Percentiles rank a stretch among this genome's conserved stretches.
Evolutionary conservation across 2,888 invertebrate genomes (phyloP).

Genomic region (Drosophila leonis): DNA sequence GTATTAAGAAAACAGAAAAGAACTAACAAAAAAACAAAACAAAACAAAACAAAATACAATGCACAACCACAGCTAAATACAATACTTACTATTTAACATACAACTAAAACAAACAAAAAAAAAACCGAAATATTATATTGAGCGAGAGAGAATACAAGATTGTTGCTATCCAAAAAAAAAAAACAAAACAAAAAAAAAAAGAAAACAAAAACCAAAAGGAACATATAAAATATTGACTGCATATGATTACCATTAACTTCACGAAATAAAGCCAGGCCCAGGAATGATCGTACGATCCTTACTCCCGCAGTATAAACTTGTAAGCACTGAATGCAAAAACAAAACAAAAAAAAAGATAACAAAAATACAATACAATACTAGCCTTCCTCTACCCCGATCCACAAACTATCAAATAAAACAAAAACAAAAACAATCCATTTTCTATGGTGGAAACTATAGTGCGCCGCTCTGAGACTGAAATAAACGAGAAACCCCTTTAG

Average conservation of each 20-base stretch:
- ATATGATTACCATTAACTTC: conserved; percentile 54
- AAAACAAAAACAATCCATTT: conserved; percentile 31
- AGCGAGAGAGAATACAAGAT: conserved; percentile 85
- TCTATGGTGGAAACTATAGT: conserved; percentile 45
- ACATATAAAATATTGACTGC: conserved; percentile 55
- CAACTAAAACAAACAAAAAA: conserved; percentile 59
- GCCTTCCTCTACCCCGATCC: conserved; percentile 4
- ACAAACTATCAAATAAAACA: conserved; percentile 4
- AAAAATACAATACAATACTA: conserved; percentile 12
- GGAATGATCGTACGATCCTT: conserved; percentile 33
- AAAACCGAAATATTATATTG: conserved; percentile 78
- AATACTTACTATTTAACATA: conserved; percentile 73
- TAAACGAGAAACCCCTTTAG: conserved; percentile 27
- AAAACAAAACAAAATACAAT: conserved; percentile 38
- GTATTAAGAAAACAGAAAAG: conserved; percentile 40
- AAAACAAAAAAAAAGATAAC: not conserved
- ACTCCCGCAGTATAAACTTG: conserved; percentile 28
- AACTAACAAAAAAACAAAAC: conserved; percentile 19
- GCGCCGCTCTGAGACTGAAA: conserved; percentile 61
- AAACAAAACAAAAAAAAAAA: conserved; percentile 46
- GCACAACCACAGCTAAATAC: conserved; percentile 73
- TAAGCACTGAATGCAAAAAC: conserved; percentile 44
- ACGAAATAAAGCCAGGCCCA: conserved; percentile 37
- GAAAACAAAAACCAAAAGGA: conserved; percentile 37
- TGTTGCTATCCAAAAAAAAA: conserved; percentile 83